These are phyloP conservation scores for Trematocara macrostoma DNA, from an alignment of 2,113 vertebrate species.

Conservation along the genomic window DNA sequence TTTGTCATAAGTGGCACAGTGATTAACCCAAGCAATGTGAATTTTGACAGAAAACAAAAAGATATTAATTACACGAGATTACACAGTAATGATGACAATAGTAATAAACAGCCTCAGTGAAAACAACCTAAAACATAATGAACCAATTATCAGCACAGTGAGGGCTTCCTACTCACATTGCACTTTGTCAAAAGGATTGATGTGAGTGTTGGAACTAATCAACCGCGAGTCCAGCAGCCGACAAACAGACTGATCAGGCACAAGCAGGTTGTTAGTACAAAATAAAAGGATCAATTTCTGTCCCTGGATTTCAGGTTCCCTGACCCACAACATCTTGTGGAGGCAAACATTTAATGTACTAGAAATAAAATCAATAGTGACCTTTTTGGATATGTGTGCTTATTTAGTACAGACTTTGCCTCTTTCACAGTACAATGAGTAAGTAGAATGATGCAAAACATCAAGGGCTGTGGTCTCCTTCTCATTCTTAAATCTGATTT, in stretches of 20 bases:
- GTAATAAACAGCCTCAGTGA: background rate
- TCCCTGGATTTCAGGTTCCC: background rate
- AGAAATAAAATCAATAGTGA: conserved; percentile 35
- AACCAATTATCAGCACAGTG: background rate
- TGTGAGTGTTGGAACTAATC: background rate
- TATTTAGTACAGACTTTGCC: background rate
- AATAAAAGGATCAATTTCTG: background rate
- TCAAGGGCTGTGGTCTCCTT: background rate
- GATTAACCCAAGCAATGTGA: background rate
- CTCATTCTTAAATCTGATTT: background rate
- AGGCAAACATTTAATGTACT: conserved; percentile 15
- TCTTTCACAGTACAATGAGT: background rate
- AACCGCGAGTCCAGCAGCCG: background rate
- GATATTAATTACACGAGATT: background rate
- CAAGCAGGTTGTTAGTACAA: background rate
- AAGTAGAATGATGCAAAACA: background rate
- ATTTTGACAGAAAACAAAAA: background rate
- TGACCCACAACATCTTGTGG: conserved; percentile 12
- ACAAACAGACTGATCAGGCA: background rate
- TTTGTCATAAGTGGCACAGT: background rate
- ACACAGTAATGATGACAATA: background rate
- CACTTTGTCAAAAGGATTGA: background rate
- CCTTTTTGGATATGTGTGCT: background rate
- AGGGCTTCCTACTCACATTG: background rate
- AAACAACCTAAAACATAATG: background rate